phyloP scores from a whole-genome alignment of 2,113 vertebrate species.

The Pygathrix nemaeus region DNA sequence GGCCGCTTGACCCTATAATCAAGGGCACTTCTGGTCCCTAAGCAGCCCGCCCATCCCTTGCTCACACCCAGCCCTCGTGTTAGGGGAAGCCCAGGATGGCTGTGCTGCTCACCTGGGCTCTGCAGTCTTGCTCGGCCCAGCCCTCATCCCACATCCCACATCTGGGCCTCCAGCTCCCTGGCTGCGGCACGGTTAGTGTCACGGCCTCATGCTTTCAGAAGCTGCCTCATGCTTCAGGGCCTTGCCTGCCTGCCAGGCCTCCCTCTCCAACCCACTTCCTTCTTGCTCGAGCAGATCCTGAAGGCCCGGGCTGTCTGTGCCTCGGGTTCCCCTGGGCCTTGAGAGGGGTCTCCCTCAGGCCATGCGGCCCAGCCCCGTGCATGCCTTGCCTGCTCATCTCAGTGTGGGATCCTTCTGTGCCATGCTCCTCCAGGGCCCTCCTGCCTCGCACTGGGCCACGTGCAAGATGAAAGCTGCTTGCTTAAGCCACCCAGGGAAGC shows the following conservation, averaged over 20 bases:
- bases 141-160: background rate
- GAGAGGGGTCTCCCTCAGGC: background rate
- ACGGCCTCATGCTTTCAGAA: background rate
- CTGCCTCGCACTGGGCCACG: fast-evolving
- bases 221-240: background rate
- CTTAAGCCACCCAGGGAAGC: fast-evolving
- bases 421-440: fast-evolving
- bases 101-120: background rate
- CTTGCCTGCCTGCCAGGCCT: background rate
- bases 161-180: background rate
- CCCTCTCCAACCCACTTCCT: background rate
- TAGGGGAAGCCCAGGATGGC: background rate
- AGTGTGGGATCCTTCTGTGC: fast-evolving
- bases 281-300: background rate
- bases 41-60: background rate
- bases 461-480: background rate
- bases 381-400: fast-evolving
- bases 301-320: background rate
- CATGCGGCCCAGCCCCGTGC: fast-evolving
- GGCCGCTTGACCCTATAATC: fast-evolving
- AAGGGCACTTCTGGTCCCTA: background rate
- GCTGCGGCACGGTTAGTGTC: background rate
- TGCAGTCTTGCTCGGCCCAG: background rate
- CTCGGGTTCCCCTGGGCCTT: background rate
- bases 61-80: background rate